phyloP scores from a whole-genome alignment of 2,797 vertebrate genomes.

The Catostomus latipinnis region DNA sequence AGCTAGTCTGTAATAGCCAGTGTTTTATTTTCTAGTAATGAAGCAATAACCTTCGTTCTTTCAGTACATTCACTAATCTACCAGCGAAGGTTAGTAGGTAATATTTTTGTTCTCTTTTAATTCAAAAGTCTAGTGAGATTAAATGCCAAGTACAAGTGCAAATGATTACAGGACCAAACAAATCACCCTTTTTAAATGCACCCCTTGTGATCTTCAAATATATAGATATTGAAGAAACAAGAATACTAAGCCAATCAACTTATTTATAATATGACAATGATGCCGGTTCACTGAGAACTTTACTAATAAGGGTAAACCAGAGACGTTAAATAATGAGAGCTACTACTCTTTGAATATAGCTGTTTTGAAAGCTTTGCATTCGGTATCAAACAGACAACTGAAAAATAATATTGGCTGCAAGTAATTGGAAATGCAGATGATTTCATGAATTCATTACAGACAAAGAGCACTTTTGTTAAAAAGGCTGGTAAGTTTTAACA shows the following conservation, averaged over 20 bases:
- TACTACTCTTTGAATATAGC: neutral
- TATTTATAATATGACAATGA: constrained; percentile 12
- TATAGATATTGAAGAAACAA: neutral
- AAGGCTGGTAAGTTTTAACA: too few relatives aligned
- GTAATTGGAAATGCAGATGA: neutral
- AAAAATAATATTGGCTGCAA: neutral
- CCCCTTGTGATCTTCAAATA: constrained; percentile 31
- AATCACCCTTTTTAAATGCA: constrained; percentile 11
- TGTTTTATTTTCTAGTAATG: neutral
- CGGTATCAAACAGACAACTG: neutral
- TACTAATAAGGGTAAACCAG: constrained; percentile 2
- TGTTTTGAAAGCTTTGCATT: neutral
- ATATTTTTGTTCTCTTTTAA: constrained; percentile 9
- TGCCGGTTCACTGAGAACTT: neutral
- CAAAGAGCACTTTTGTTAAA: too few relatives aligned
- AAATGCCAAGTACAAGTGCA: constrained; percentile 12
- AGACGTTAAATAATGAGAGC: neutral
- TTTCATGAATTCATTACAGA: neutral
- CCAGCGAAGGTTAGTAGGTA: constrained; percentile 8
- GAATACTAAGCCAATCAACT: neutral
- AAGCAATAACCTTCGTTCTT: neutral
- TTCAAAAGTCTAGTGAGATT: neutral
- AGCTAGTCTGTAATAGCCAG: neutral
- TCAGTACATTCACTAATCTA: neutral
- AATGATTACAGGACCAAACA: constrained; percentile 24